Evolutionary conservation across 2,113 vertebrate genomes (phyloP), one percentile per base, ranked within the genome.

Genomic region (Callipepla californica): DNA sequence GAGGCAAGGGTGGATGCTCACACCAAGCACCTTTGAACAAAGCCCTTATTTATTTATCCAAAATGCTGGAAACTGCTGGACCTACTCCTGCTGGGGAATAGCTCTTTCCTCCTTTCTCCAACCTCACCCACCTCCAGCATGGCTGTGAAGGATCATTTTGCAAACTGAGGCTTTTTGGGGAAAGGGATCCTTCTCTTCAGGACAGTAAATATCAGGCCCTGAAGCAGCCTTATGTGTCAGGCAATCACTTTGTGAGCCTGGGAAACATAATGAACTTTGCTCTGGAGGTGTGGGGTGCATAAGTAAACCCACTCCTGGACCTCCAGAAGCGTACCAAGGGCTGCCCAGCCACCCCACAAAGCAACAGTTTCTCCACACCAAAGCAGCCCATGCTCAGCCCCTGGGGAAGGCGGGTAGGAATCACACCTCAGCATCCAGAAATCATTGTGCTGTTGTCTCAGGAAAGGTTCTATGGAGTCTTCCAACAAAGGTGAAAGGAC

Each of bases 11-110:
- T 0, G 7, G 47, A 80, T 51, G 48, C 11, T 90, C 15, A 12
- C 51, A 73, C 47, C 73, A 36, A 84, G n/a, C 0, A 0, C 38
- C 57, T 96, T 83, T 80, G 61, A 80, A 80, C 55, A 83, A 87
- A 95, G 65, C 38, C 38, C 38, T 77, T 65, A 48, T 73, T 83
- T 47, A 80, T 38, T 68, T 80, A 57, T 65, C 88, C 68, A 74
- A 94, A 21, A 36, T 55, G 58, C 81, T 20, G 44, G 59, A 94
- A 96, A 77, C n/a, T 90, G 59, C 55, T 77, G 87, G 90, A 73
- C 28, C 11, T 13, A 23, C 34, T 80, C 47, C 85, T 83, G 68
- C 62, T 81, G 58, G 50, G 30, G 47, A 94, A 62, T 82, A 28
- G 45, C 23, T 94, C 58, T 82, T 85, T 69, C 38, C 26, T 80